Base-by-base conservation (phyloP, 64 coral and sea anemone species). In the Montipora efflorescens region DNA sequence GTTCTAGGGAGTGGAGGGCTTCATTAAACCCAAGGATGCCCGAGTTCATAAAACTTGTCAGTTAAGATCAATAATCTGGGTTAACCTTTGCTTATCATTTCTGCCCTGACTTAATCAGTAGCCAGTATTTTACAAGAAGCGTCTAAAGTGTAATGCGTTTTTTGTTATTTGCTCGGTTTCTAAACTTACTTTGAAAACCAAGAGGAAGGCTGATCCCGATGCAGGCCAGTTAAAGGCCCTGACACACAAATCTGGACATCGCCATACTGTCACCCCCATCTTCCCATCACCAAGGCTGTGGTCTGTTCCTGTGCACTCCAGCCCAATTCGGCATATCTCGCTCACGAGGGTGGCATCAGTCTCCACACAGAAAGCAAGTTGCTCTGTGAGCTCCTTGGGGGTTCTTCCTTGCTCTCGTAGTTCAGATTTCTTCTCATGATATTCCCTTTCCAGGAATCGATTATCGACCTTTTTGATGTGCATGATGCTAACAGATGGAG, bases 221-320 rank as follows among this genome's bases (percentile, higher is more conserved):
- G 75, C 72, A 47, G 87, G 73, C 59, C 73, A 90, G 1, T 8
- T 64, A 1, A 93, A 23, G 47, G 53, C 82, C 55, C 78, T 85
- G 45, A 96, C 47, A 75, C 91, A 90, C 59, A 93, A 48, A 67
- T 96, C 91, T 3, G 95, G 95, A 61, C 71, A 93, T 47, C 62
- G 89, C 95, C 95, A 96, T 5, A 96, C 49, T 48, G 80, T 75
- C 49, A 96, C 91, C 16, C 95, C 95, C 95, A 96, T 96, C 1
- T 48, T 8, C 18, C 95, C 91, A 90, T 96, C 91, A 1, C 95
- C 95, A 79, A 96, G 91, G 67, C 67, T 25, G 68, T 81, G 47
- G 69, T 75, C 82, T 19, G 49, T 68, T 6, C 81, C 86, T 70
- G 77, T 88, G 43, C 95, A 96, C 81, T 57, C 76, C 78, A 96